A percentile compares a stretch with the other conserved stretches of the same genome.
These are phyloP conservation scores for Linnaemya tessellans DNA, from an alignment of 2,888 invertebrate species.

Conservation along the genomic window DNA sequence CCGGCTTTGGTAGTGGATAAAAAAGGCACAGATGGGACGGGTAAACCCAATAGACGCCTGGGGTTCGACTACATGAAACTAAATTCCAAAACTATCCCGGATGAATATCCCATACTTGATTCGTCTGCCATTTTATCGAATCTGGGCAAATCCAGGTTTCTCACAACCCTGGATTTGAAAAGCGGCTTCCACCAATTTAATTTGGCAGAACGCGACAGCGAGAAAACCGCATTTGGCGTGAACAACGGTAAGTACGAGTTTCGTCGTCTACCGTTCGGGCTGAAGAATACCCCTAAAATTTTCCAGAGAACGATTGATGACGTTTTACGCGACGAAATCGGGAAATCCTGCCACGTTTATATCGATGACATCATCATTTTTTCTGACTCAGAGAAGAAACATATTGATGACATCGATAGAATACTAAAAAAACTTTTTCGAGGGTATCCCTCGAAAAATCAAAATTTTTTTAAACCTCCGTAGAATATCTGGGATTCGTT, in stretches of 20 bases:
- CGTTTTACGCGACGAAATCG: neutral
- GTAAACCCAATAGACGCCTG: neutral
- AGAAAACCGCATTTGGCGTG: slow-evolving; percentile 5
- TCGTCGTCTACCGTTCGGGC: neutral
- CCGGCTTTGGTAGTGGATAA: slow-evolving; percentile 13
- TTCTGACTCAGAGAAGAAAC: neutral
- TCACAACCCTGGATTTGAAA: slow-evolving; percentile 1
- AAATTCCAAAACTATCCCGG: neutral
- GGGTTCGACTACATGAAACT: slow-evolving; percentile 5
- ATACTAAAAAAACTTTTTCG: slow-evolving; percentile 2
- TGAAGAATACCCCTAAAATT: neutral
- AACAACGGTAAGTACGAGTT: slow-evolving; percentile 16
- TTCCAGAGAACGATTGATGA: slow-evolving; percentile 1
- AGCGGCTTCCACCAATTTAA: too few relatives aligned
- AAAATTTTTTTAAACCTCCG: slow-evolving; percentile 7
- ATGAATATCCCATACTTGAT: neutral
- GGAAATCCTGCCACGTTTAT: neutral
- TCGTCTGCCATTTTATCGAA: neutral
- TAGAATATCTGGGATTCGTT: too few relatives aligned
- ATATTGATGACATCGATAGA: neutral
- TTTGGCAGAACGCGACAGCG: neutral
- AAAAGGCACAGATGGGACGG: neutral
- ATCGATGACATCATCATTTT: slow-evolving; percentile 8
- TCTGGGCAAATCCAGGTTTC: neutral
- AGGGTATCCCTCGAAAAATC: slow-evolving; percentile 8